Percentiles rank a stretch among this genome's conserved stretches.
Conservation (phyloP, 2,797 vertebrate species). For the Paguma larvata region DNA sequence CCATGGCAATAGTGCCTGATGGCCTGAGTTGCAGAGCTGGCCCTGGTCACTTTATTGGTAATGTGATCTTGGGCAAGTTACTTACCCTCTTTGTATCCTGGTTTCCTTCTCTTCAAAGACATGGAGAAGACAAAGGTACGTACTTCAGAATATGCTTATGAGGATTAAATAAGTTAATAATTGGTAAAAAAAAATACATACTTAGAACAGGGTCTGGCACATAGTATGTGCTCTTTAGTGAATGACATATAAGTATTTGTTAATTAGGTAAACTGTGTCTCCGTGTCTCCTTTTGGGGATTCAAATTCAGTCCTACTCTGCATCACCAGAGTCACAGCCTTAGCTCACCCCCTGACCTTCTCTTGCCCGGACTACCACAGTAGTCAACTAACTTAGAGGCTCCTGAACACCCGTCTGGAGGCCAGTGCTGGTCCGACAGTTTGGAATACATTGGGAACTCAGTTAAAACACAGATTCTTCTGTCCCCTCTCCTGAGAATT, state of each 20-base stretch:
- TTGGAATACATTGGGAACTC: neutral
- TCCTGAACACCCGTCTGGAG: neutral
- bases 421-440: neutral
- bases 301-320: neutral
- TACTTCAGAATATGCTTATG: neutral
- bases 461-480: neutral
- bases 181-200: neutral
- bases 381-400: neutral
- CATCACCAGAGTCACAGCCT: neutral
- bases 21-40: neutral
- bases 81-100: neutral
- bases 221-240: neutral
- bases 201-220: neutral
- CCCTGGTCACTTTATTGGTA: neutral
- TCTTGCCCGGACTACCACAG: neutral
- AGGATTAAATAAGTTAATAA: neutral
- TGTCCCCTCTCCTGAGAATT: neutral
- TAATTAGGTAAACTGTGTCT: neutral
- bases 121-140: neutral
- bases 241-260: neutral
- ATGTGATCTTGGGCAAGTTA: neutral
- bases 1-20: neutral
- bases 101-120: neutral
- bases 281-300: neutral
- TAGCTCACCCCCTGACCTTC: neutral